Percentiles rank a stretch among this genome's conserved stretches.
Conservation (phyloP, 2,888 invertebrate genomes). For the Drosophila acutilabella region DNA sequence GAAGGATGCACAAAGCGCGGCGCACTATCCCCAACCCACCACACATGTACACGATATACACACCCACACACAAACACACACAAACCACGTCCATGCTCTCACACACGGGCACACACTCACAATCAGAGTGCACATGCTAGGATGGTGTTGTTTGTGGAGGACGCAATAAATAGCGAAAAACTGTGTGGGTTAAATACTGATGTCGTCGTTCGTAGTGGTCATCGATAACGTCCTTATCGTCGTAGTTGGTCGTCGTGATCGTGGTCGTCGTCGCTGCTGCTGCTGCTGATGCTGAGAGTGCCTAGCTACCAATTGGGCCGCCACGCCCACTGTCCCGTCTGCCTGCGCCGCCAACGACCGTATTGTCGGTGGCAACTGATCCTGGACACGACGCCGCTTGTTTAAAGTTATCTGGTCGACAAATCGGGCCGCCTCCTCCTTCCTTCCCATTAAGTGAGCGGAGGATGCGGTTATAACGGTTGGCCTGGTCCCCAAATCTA, state of each 20-base stretch:
- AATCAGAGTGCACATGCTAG: slow-evolving; percentile 40
- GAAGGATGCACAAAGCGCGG: slow-evolving; percentile 48
- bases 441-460: slow-evolving; percentile 15
- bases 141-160: slow-evolving; percentile 23
- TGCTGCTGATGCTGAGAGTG: slow-evolving; percentile 70
- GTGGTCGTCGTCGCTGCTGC: slow-evolving; percentile 52
- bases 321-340: slow-evolving; percentile 61
- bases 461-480: slow-evolving; percentile 58
- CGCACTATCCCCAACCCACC: slow-evolving; percentile 24
- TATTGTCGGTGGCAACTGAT: slow-evolving; percentile 68
- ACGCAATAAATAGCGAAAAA: slow-evolving; percentile 11
- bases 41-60: slow-evolving; percentile 35
- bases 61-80: slow-evolving; percentile 17
- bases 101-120: slow-evolving; percentile 10
- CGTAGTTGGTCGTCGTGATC: slow-evolving; percentile 6
- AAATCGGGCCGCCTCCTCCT: slow-evolving; percentile 44
- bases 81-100: slow-evolving; percentile 1
- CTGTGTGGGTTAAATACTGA: slow-evolving; percentile 23
- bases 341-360: slow-evolving; percentile 70
- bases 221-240: slow-evolving; percentile 23
- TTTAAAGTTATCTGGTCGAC: slow-evolving; percentile 54
- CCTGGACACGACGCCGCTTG: slow-evolving; percentile 73
- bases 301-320: slow-evolving; percentile 68
- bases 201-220: slow-evolving; percentile 22
- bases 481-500: slow-evolving; percentile 53